Base-by-base conservation (phyloP, 2,113 vertebrate species). In the Hyperopisus bebe region DNA sequence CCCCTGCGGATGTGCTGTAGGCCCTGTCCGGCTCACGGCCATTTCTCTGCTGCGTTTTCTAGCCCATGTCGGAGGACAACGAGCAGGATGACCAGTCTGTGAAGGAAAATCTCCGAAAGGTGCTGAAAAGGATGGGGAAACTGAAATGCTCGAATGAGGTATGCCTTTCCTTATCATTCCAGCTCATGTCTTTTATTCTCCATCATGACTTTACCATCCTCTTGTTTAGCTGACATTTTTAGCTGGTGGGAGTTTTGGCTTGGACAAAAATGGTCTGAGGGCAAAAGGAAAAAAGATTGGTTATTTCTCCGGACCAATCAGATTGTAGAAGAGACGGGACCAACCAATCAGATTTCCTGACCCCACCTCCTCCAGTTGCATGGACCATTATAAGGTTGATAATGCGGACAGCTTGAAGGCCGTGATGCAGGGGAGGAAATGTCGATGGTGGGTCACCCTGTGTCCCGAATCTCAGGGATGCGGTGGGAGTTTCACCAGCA, bases 91-190 rank as follows among this genome's bases (percentile, higher is more conserved):
- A 97, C 55, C 97, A 96, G 0, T 94, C 94, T 27, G 95, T 98
- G 48, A 96, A 97, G 91, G 97, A 98, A 0, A 96, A 97, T 88
- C 96, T 99, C 77, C 95, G 97, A 31, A 98, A 97, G 91, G 96
- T 99, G 90, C 93, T 99, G 50, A 99, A 98, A 94, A 95, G 97
- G 80, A 94, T 99, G 92, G 97, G 98, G 0, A 98, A 98, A 90
- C 94, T 99, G 0, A 98, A 97, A 93, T 99, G 98, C 91, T 95
- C 95, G 0, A 96, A 95, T 91, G 97, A 99, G 97, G 98, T 98
- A 92, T 94, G 94, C 46, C 86, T 66, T 46, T 70, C 19, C 51
- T 62, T 48, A 11, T 17, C 21, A 15, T 46, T 31, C n/a, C 46
- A 89, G 1, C 15, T 5, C n/a, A 27, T 48, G 35, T 44, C 39